Percentiles rank a stretch among this genome's conserved stretches.
phyloP scores from a whole-genome alignment of 2,888 invertebrate species.

The Leptura quadrifasciata region DNA sequence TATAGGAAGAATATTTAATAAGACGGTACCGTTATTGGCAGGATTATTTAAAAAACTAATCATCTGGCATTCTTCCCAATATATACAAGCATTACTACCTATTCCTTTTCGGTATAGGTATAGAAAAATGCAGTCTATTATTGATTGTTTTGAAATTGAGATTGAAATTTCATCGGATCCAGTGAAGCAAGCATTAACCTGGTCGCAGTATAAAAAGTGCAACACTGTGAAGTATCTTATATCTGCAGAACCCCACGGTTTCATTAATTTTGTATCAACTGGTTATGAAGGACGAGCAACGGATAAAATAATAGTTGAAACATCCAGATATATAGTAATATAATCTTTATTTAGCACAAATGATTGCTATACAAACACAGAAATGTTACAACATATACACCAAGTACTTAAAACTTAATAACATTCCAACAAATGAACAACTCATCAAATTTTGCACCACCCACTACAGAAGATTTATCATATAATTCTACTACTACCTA shows the following conservation, averaged over 20 bases:
- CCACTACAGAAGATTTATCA: no score
- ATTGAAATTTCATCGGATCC: conserved; percentile 1
- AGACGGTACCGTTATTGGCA: not conserved
- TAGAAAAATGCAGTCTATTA: not conserved
- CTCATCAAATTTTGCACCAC: no score
- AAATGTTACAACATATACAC: no score
- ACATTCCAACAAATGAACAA: no score
- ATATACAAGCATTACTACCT: not conserved
- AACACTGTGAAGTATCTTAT: conserved; percentile 8
- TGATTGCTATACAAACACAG: no score
- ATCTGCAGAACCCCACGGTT: not conserved
- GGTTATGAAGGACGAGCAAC: not conserved
- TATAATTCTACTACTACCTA: no score
- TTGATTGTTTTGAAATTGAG: conserved; percentile 3
- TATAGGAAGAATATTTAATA: not conserved
- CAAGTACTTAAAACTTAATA: no score
- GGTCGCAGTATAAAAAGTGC: conserved; percentile 12
- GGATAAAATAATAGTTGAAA: not conserved
- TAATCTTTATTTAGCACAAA: no score
- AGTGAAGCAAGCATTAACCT: not conserved
- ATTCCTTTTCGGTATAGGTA: not conserved
- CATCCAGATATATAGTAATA: not conserved
- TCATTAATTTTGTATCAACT: not conserved
- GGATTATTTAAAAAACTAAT: not conserved
- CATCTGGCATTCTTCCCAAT: not conserved